Evolutionary conservation across 2,113 vertebrate genomes (phyloP), one percentile per base, ranked within the genome.

Genomic region (Holacanthus passer): DNA sequence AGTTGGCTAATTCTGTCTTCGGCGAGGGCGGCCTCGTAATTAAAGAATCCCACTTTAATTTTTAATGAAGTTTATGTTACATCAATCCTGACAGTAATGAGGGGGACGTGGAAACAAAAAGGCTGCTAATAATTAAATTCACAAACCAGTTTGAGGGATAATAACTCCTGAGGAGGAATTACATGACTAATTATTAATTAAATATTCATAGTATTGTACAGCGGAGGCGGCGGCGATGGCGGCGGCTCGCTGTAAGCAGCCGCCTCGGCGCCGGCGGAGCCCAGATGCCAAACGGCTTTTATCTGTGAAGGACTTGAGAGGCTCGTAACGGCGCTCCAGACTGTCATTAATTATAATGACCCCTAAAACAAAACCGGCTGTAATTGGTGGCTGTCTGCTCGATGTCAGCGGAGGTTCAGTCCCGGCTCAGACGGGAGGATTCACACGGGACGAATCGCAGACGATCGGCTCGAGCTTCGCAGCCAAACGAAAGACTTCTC

Each of bases 61-160:
- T 99, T 99, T 99, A 99, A 99, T 99, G 97, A 98, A 98, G 97
- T 99, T 99, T 98, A 96, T 97, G 97, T 99, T 98, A 96, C 97
- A 99, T 98, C 97, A 97, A 98, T 98, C 97, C 96, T 98, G 97
- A 99, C 98, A 99, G 97, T 99, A 99, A 99, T 97, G 97, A 99
- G 97, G 95, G 94, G 94, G 96, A 97, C 96, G 94, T 94, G 95
- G 97, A 98, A 98, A 99, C 98, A 99, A 98, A 99, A 99, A 98
- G 97, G 95, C 96, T 96, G 96, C 97, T 98, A 99, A 99, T 99
- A 98, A 99, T 98, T 98, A 99, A 97, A 97, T 97, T 97, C 97
- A 96, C 96, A 96, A 97, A 96, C 96, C 97, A 95, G 96, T 97
- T 97, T 96, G 96, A 97, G 96, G 96, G 96, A 96, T 96, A 96